These are phyloP conservation scores for Morbakka virulenta DNA, from an alignment of 30 jellyfish, hydroid and myxozoan genomes.

Conservation along the genomic window DNA sequence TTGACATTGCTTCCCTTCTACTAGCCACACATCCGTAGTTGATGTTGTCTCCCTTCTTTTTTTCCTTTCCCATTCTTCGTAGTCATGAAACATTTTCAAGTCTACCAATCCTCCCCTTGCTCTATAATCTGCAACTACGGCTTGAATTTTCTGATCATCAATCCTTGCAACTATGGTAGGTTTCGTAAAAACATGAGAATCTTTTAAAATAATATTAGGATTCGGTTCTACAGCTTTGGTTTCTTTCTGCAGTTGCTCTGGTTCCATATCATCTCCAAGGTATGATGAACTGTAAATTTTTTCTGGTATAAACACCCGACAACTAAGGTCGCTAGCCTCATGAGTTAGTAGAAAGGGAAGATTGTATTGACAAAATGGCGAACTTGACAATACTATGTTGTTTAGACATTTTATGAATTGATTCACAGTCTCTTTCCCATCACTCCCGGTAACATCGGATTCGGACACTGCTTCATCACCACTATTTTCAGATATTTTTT, in stretches of 20 bases:
- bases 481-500: slow-evolving; percentile 48
- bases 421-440: slow-evolving; percentile 32
- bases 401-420: slow-evolving; percentile 44
- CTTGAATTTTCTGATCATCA: slow-evolving; percentile 30
- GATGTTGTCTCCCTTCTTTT: no score
- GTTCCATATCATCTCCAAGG: slow-evolving; percentile 14
- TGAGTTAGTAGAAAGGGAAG: slow-evolving; percentile 82
- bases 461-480: neutral
- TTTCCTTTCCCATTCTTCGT: slow-evolving; percentile 47
- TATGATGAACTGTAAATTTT: slow-evolving; percentile 74
- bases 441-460: slow-evolving; percentile 7
- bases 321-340: slow-evolving; percentile 63
- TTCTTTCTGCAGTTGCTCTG: neutral
- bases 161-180: slow-evolving; percentile 70
- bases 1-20: neutral
- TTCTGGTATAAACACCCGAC: slow-evolving; percentile 74
- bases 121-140: slow-evolving; percentile 74
- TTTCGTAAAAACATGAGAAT: slow-evolving; percentile 80
- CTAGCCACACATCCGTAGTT: no score
- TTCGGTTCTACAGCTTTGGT: slow-evolving; percentile 4
- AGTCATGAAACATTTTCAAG: slow-evolving; percentile 71
- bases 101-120: slow-evolving; percentile 95
- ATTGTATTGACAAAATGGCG: slow-evolving; percentile 77
- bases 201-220: slow-evolving; percentile 57
- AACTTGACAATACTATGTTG: slow-evolving; percentile 65